phyloP scores from a whole-genome alignment of 2,888 invertebrate genomes.

The Lamproptera curius region DNA sequence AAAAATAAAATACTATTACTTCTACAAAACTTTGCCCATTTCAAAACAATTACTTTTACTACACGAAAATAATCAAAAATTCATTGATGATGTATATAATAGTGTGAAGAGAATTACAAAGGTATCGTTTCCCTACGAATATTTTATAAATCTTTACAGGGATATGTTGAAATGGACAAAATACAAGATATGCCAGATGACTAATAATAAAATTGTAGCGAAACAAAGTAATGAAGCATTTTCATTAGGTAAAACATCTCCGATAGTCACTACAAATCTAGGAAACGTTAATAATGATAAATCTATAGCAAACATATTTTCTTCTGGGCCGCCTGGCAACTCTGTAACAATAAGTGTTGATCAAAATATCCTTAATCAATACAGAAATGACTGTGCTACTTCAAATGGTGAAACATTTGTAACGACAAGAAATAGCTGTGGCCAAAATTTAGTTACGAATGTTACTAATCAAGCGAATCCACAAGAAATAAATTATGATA shows the following conservation, averaged over 20 bases:
- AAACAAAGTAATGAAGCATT: neutral
- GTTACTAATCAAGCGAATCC: neutral
- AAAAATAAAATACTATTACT: conserved; percentile 32
- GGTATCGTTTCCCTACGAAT: neutral
- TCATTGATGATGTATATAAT: conserved; percentile 34
- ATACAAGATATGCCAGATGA: conserved; percentile 14
- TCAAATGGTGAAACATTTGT: neutral
- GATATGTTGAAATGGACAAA: conserved; percentile 41
- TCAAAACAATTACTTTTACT: conserved; percentile 37
- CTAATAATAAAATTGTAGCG: neutral
- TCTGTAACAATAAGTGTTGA: conserved; percentile 32
- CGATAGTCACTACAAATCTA: neutral
- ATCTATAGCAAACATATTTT: conserved; percentile 25
- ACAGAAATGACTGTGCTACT: neutral
- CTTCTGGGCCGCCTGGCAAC: conserved; percentile 29
- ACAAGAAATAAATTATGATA: neutral
- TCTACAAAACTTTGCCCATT: conserved; percentile 35
- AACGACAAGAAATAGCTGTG: neutral
- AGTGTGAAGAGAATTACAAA: conserved; percentile 30
- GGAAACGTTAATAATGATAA: neutral
- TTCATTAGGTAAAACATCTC: neutral
- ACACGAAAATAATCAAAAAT: conserved; percentile 33
- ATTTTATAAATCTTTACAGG: conserved; percentile 25
- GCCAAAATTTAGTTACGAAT: neutral
- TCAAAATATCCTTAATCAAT: conserved; percentile 3